Conservation (phyloP, 2,888 invertebrate species). For the Eurytoma californica region DNA sequence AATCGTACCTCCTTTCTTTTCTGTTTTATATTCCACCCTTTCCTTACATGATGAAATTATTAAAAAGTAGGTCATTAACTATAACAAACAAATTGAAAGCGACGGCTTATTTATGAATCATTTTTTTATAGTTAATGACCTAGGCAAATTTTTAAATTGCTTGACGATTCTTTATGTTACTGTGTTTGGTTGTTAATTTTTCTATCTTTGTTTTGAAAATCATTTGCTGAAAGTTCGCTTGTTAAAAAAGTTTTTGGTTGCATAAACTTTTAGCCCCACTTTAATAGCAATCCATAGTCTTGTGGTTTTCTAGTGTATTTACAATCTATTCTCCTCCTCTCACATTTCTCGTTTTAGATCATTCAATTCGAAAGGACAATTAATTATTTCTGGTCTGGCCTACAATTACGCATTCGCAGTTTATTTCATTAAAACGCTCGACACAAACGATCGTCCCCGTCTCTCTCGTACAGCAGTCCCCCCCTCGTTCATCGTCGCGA, state of each 20-base stretch:
- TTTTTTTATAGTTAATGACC: too few relatives aligned
- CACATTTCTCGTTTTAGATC: slow-evolving; percentile 47
- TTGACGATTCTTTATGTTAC: too few relatives aligned
- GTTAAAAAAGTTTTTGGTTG: too few relatives aligned
- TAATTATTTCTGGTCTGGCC: slow-evolving; percentile 55
- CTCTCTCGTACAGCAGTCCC: slow-evolving; percentile 2
- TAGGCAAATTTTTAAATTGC: too few relatives aligned
- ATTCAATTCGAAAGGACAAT: slow-evolving; percentile 53
- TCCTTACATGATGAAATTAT: neutral
- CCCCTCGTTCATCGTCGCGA: slow-evolving; percentile 33
- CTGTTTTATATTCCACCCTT: neutral
- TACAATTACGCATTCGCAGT: slow-evolving; percentile 55
- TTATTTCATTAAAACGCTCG: slow-evolving; percentile 55
- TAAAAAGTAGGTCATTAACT: too few relatives aligned
- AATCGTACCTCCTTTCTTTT: neutral
- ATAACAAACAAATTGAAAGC: too few relatives aligned
- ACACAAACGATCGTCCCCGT: neutral
- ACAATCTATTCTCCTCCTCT: slow-evolving; percentile 14
- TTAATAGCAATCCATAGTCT: slow-evolving; percentile 26
- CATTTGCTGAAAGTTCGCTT: too few relatives aligned
- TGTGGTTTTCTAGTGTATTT: slow-evolving; percentile 48
- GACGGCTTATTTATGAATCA: too few relatives aligned
- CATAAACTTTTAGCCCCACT: too few relatives aligned
- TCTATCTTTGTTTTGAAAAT: too few relatives aligned
- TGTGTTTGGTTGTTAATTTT: too few relatives aligned